Evolutionary conservation across 2,797 vertebrate genomes (phyloP), one percentile per base, ranked within the genome.

Genomic region (Peromyscus eremicus): DNA sequence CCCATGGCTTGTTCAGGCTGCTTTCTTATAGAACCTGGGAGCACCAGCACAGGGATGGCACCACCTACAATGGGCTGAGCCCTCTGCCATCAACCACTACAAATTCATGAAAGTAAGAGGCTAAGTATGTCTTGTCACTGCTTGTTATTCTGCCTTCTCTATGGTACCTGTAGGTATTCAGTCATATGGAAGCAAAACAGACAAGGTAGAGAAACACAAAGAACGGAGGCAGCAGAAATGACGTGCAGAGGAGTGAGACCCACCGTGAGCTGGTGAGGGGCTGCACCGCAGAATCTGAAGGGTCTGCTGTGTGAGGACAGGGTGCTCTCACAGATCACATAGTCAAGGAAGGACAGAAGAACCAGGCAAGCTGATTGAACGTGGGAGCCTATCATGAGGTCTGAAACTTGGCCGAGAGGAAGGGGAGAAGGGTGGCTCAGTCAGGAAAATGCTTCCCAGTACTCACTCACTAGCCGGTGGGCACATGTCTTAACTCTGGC

Each of bases 81-180:
- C 17, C 17, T 66, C 17, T 19, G 2, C 64, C 62, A 84, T 4
- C 40, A 66, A 13, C 46, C 40, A 46, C 82, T 37, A 2, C 8
- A 32, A 29, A 57, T 66, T 77, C 43, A 77, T 66, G 12, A 37
- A 64, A 46, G 32, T 57, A 52, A 75, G 34, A 80, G 10, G 49
- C 73, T 23, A 43, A 11, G 6, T 12, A 0, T 2, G 7, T 32
- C 80, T 46, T n/a, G 25, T 4, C 68, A 60, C 27, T 29, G 62
- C 37, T 14, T 68, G 43, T 92, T 21, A 66, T 25, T 19, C 34
- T 70, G 68, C 14, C 68, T n/a, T 70, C 34, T 71, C n/a, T 10
- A 8, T 14, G 37, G 9, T 6, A 13, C 14, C 2, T 13, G 40
- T 0, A 6, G 55, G 17, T 13, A 0, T 71, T 76, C 17, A 6